A percentile compares a stretch with the other conserved stretches of the same genome.
Conservation (phyloP, 2,888 invertebrate genomes). For the Leptopilina myrica region DNA sequence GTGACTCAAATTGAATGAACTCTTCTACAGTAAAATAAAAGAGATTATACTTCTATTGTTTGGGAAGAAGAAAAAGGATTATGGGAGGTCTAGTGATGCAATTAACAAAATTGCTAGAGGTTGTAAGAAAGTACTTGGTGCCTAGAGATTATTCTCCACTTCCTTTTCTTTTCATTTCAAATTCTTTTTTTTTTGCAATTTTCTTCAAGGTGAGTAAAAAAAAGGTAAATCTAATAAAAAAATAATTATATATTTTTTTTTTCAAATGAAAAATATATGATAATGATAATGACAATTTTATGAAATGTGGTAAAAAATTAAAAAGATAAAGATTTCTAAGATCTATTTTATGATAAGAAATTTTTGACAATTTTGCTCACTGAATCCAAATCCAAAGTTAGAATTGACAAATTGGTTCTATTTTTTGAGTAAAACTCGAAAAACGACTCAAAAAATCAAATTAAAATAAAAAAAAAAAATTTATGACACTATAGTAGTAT, state of each 20-base stretch:
- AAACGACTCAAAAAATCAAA: no score
- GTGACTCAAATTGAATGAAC: constrained; percentile 24
- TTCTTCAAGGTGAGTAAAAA: background rate
- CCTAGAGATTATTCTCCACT: constrained; percentile 7
- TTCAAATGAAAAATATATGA: no score
- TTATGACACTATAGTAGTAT: no score
- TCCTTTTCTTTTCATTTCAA: background rate
- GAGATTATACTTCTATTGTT: constrained; percentile 24
- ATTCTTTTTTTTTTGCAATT: background rate
- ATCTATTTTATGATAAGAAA: no score
- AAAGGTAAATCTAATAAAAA: background rate
- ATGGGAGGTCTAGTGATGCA: constrained; percentile 37
- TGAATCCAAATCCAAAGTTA: no score
- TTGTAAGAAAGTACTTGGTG: constrained; percentile 18
- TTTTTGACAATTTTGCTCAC: no score
- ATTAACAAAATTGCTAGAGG: constrained; percentile 30
- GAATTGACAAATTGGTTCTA: no score
- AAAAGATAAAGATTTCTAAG: no score
- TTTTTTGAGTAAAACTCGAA: no score
- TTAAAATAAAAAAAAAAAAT: no score
- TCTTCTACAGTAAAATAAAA: constrained; percentile 14
- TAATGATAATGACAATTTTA: no score
- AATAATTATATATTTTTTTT: background rate
- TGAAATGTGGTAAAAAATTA: background rate
- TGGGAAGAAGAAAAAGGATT: constrained; percentile 23